Conservation (phyloP, 2,888 invertebrate genomes). For the Macropis europaea region DNA sequence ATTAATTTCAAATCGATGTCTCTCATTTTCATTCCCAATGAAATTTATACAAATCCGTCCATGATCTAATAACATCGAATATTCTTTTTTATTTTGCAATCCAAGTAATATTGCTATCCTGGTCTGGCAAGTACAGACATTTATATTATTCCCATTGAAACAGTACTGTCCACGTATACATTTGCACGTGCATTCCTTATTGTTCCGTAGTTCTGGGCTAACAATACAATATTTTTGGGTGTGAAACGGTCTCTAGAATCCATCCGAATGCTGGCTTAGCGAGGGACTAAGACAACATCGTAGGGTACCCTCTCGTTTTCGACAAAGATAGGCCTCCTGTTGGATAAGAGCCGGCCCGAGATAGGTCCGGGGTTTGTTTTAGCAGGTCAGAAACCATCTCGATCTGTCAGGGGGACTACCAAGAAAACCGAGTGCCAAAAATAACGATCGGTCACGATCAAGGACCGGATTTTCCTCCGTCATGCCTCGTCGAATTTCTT, state of each 20-base stretch:
- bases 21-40: too few species aligned
- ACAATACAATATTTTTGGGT: conserved; percentile 12
- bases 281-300: conserved; percentile 61
- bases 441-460: conserved; percentile 48
- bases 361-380: conserved; percentile 67
- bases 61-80: too few species aligned
- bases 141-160: too few species aligned
- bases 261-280: conserved; percentile 49
- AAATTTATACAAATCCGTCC: too few species aligned
- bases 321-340: conserved; percentile 46
- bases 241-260: conserved; percentile 1
- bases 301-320: conserved; percentile 51
- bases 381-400: conserved; percentile 69
- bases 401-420: conserved; percentile 22
- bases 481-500: conserved; percentile 16
- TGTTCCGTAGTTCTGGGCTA: background rate
- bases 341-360: conserved; percentile 56
- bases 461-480: conserved; percentile 42
- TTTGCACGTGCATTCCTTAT: background rate
- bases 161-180: too few species aligned
- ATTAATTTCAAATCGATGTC: too few species aligned
- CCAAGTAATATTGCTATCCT: too few species aligned
- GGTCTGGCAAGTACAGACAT: too few species aligned
- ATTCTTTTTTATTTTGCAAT: too few species aligned
- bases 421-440: conserved; percentile 42